These are phyloP conservation scores for Oreortyx pictus DNA, from an alignment of 2,797 vertebrate genomes.

Conservation along the genomic window DNA sequence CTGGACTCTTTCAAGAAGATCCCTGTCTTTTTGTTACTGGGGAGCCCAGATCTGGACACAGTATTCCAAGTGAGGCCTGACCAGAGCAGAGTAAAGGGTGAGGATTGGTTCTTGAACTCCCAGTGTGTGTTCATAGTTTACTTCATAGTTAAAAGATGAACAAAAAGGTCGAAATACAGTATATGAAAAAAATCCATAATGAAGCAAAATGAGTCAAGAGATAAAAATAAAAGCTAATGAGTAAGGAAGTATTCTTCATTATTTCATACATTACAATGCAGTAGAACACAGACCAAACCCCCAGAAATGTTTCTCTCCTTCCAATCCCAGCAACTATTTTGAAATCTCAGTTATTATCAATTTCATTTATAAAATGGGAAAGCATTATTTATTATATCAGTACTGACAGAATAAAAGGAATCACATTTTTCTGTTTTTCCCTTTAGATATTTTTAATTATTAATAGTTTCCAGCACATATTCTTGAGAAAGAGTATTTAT, in stretches of 20 bases:
- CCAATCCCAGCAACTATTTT: fast-evolving
- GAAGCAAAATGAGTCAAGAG: background rate
- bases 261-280: background rate
- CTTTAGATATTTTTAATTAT: background rate
- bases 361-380: background rate
- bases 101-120: background rate
- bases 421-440: background rate
- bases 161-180: background rate
- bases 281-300: background rate
- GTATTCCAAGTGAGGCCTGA: too few species aligned
- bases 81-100: too few species aligned
- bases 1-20: too few species aligned
- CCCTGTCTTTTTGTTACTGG: too few species aligned
- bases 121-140: background rate
- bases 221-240: background rate
- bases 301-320: background rate
- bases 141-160: background rate
- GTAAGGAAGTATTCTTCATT: background rate
- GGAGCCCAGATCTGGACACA: too few species aligned
- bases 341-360: background rate
- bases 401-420: background rate
- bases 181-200: background rate
- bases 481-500: background rate
- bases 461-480: background rate
- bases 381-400: background rate